A percentile compares a stretch with the other conserved stretches of the same genome.
Evolutionary conservation across 2,888 invertebrate genomes (phyloP).

Genomic region (Agrochola lychnidis): DNA sequence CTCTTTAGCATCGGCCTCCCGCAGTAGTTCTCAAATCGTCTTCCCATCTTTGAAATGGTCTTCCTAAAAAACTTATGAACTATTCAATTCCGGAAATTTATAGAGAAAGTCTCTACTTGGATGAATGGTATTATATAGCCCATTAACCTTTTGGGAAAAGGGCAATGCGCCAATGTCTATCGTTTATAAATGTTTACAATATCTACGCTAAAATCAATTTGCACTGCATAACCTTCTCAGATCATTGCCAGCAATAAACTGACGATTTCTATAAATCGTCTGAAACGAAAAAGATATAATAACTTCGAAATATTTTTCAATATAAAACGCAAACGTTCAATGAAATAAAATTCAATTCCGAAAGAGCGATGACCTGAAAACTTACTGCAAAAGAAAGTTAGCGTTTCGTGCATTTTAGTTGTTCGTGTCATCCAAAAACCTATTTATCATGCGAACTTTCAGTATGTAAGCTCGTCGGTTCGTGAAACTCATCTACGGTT

Average conservation of each 20-base stretch:
- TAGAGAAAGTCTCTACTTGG: conserved; percentile 19
- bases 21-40: too few species aligned
- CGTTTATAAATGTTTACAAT: conserved; percentile 19
- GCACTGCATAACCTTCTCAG: conserved; percentile 8
- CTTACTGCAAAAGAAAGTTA: conserved; percentile 56
- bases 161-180: conserved; percentile 14
- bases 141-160: conserved; percentile 22
- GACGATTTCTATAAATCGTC: conserved; percentile 38
- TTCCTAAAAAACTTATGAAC: not conserved
- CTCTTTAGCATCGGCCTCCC: too few species aligned
- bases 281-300: conserved; percentile 9
- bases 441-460: conserved; percentile 53
- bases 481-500: conserved; percentile 38
- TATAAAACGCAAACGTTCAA: conserved; percentile 3
- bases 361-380: conserved; percentile 58
- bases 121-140: not conserved
- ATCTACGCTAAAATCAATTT: conserved; percentile 26
- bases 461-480: conserved; percentile 53
- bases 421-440: conserved; percentile 36
- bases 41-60: too few species aligned
- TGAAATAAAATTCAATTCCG: conserved; percentile 38
- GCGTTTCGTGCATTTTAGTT: conserved; percentile 42
- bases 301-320: conserved; percentile 5
- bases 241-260: conserved; percentile 16
- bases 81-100: not conserved